These are phyloP conservation scores for Spilarctia lutea DNA, from an alignment of 2,888 invertebrate genomes.

Conservation along the genomic window DNA sequence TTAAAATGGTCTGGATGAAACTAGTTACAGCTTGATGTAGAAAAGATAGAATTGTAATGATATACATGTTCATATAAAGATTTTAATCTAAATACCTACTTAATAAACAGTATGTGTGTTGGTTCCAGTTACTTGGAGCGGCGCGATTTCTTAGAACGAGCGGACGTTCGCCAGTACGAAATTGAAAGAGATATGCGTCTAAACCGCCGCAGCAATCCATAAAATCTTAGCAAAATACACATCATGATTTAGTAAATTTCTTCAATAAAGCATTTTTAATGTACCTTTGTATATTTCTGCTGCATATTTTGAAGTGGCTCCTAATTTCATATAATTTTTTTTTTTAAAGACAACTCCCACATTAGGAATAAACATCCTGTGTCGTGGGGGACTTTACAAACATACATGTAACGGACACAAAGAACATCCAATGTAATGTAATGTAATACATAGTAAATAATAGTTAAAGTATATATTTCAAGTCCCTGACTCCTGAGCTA, in stretches of 20 bases:
- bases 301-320: too few species aligned
- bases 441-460: too few species aligned
- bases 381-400: too few species aligned
- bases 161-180: constrained; percentile 97
- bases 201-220: constrained; percentile 88
- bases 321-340: too few species aligned
- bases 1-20: not conserved
- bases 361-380: too few species aligned
- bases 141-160: constrained; percentile 95
- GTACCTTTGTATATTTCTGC: not conserved
- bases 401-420: too few species aligned
- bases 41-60: not conserved
- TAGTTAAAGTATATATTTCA: too few species aligned
- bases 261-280: constrained; percentile 12
- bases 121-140: constrained; percentile 93
- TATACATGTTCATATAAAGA: not conserved
- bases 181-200: constrained; percentile 93
- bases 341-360: too few species aligned
- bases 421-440: too few species aligned
- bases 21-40: not conserved
- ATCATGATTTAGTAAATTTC: constrained; percentile 14
- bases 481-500: too few species aligned
- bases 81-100: not conserved
- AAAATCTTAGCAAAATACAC: constrained; percentile 37
- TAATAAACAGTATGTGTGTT: constrained; percentile 26